A percentile compares a stretch with the other conserved stretches of the same genome.
These are phyloP conservation scores for Theonella swinhoei DNA, from an alignment of 37 sponge, comb jelly and placozoan species.

Conservation along the genomic window DNA sequence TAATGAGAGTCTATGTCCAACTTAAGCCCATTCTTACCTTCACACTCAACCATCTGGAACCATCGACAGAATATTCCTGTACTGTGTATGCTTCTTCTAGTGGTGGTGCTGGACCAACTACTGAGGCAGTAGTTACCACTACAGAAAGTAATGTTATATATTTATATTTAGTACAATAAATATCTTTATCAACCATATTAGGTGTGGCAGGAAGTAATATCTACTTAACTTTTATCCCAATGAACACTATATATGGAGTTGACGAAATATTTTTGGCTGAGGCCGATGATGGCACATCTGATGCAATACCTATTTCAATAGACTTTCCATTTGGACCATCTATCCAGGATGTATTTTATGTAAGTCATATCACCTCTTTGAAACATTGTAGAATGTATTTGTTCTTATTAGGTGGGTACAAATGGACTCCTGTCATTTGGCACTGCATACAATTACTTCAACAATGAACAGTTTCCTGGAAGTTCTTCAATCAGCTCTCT, in stretches of 20 bases:
- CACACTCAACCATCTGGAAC: background rate
- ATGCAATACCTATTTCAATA: background rate
- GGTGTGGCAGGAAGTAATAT: too few relatives aligned
- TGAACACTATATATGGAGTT: background rate
- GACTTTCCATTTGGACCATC: conserved; percentile 13
- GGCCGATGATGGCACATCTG: background rate
- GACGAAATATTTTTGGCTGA: background rate
- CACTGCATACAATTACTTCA: background rate
- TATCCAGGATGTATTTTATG: conserved; percentile 11
- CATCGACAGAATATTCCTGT: background rate
- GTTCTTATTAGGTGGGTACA: background rate
- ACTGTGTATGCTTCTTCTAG: background rate
- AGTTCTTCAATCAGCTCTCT: background rate
- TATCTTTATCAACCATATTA: too few relatives aligned
- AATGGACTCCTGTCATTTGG: conserved; percentile 26
- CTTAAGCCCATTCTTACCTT: background rate
- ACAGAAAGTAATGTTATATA: background rate
- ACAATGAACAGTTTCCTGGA: background rate
- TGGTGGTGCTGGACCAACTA: background rate
- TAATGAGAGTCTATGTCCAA: background rate
- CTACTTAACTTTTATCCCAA: background rate
- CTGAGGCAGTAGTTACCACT: background rate
- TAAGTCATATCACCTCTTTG: background rate
- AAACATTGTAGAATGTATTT: background rate
- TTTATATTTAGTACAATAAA: too few relatives aligned